Evolutionary conservation across 1,140 invertebrate species (phyloP).

Genomic region (Polypedilum vanderplanki): DNA sequence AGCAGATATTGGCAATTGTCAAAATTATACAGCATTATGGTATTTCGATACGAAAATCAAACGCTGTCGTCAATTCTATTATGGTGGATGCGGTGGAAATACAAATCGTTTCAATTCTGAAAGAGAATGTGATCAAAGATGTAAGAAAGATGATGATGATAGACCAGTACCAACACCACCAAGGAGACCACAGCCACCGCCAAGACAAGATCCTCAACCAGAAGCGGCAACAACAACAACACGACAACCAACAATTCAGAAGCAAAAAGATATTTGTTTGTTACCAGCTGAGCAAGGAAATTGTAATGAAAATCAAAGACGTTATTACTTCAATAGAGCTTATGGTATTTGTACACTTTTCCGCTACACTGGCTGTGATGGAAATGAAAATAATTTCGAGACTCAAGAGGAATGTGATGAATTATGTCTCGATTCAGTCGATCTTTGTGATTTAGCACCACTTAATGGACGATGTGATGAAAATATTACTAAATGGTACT

Average conservation of each 20-base stretch:
- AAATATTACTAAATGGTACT: constrained; percentile 63
- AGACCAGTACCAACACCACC: constrained; percentile 31
- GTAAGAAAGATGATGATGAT: constrained; percentile 42
- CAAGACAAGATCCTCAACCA: constrained; percentile 28
- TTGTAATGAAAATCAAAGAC: constrained; percentile 52
- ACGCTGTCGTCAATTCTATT: constrained; percentile 69
- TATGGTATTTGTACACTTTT: constrained; percentile 77
- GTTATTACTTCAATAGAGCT: constrained; percentile 72
- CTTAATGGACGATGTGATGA: constrained; percentile 53
- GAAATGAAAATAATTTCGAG: constrained; percentile 81
- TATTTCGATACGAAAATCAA: constrained; percentile 72
- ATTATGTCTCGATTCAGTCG: constrained; percentile 63
- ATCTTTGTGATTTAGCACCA: constrained; percentile 60
- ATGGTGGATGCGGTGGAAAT: constrained; percentile 75
- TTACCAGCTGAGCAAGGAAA: constrained; percentile 58
- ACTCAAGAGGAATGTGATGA: constrained; percentile 68
- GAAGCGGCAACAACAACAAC: constrained; percentile 31
- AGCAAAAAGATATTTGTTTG: constrained; percentile 51
- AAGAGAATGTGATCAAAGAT: constrained; percentile 57
- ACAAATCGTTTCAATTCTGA: constrained; percentile 68
- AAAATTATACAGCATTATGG: constrained; percentile 69
- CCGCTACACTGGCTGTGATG: constrained; percentile 73
- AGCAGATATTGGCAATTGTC: constrained; percentile 68
- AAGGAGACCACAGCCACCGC: constrained; percentile 33
- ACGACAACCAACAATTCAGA: constrained; percentile 10